Conservation (phyloP, 2,797 vertebrate species). For the Sciurus carolinensis region DNA sequence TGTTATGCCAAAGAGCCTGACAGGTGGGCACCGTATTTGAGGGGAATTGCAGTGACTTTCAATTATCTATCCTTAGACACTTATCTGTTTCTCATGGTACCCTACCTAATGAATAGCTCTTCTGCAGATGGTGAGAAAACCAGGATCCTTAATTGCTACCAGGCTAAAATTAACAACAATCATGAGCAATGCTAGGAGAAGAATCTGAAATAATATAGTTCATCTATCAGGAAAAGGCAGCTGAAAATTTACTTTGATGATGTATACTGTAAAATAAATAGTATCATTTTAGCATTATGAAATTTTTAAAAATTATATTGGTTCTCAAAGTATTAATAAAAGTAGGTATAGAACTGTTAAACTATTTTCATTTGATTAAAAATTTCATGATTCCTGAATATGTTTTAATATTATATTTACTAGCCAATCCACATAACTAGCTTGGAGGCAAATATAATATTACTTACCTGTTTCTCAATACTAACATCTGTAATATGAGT, state of each 20-base stretch:
- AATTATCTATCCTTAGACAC: slow-evolving; percentile 74
- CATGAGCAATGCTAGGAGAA: slow-evolving; percentile 39
- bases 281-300: neutral
- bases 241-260: slow-evolving; percentile 32
- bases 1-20: slow-evolving; percentile 72
- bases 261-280: neutral
- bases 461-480: neutral
- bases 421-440: neutral
- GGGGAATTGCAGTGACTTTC: slow-evolving; percentile 74
- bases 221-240: slow-evolving; percentile 46
- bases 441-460: neutral
- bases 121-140: slow-evolving; percentile 72
- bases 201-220: slow-evolving; percentile 34
- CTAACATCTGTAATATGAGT: neutral
- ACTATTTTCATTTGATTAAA: neutral
- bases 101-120: slow-evolving; percentile 76
- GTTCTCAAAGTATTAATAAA: slow-evolving; percentile 4
- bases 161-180: slow-evolving; percentile 75
- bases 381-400: neutral
- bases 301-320: slow-evolving; percentile 3
- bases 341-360: neutral
- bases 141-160: slow-evolving; percentile 75
- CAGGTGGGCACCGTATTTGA: slow-evolving; percentile 72
- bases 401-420: slow-evolving; percentile 17
- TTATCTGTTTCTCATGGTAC: slow-evolving; percentile 65